Conservation (phyloP, 2,113 vertebrate genomes). For the Natator depressus region DNA sequence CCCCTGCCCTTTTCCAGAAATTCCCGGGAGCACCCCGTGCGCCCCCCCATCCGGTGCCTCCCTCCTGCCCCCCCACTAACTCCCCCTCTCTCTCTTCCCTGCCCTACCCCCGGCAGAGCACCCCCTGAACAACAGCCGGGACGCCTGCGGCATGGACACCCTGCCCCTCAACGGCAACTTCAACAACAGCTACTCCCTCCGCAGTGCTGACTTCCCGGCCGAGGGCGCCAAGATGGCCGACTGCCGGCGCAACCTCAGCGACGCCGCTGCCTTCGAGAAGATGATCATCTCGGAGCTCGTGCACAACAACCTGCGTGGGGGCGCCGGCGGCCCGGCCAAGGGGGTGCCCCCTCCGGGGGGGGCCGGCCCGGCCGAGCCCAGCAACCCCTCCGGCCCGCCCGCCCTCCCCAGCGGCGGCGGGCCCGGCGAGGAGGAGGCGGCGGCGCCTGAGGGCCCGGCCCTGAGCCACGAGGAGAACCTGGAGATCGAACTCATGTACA, state of each 20-base stretch:
- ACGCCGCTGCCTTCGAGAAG: constrained; percentile 92
- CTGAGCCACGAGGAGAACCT: constrained; percentile 78
- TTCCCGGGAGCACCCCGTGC: background rate
- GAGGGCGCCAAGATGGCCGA: constrained; percentile 78
- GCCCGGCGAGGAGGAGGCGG: constrained; percentile 42
- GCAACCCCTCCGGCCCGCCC: constrained; percentile 66
- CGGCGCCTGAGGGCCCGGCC: constrained; percentile 75
- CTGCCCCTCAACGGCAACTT: constrained; percentile 94
- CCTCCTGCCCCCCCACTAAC: background rate
- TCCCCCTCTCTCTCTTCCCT: background rate
- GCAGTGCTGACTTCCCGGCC: constrained; percentile 80
- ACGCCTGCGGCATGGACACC: constrained; percentile 92
- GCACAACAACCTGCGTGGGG: constrained; percentile 90
- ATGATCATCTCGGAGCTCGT: constrained; percentile 97
- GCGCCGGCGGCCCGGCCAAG: constrained; percentile 64
- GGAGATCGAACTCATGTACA: constrained; percentile 94
- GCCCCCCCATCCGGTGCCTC: background rate
- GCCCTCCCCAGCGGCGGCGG: constrained; percentile 58
- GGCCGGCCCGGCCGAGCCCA: constrained; percentile 14
- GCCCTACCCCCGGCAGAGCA: constrained; percentile 79
- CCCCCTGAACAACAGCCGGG: constrained; percentile 87
- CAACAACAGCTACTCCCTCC: constrained; percentile 95
- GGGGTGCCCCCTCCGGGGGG: constrained; percentile 64
- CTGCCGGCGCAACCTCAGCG: constrained; percentile 87
- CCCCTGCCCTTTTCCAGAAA: no score